Percentiles rank a stretch among this genome's conserved stretches.
Conservation (phyloP, 2,113 vertebrate species). For the Cervus canadensis region DNA sequence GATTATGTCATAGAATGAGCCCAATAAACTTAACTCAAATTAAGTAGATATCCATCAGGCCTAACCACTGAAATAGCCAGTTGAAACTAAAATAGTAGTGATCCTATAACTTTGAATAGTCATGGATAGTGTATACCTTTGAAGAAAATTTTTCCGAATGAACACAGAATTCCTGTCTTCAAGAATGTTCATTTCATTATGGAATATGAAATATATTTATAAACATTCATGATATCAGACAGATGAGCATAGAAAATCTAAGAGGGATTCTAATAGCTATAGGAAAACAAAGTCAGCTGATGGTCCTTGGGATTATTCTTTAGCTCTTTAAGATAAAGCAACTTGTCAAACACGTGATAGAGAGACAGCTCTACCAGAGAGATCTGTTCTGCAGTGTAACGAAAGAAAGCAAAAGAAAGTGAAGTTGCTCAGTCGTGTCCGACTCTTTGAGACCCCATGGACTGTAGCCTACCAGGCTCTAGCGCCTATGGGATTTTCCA, state of each 20-base stretch:
- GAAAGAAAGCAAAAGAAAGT: not conserved
- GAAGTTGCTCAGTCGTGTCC: not conserved
- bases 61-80: not conserved
- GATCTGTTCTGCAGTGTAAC: not conserved
- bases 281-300: not conserved
- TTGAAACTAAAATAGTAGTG: not conserved
- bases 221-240: not conserved
- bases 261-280: not conserved
- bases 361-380: not conserved
- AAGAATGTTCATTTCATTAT: not conserved
- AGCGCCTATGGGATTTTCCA: not conserved
- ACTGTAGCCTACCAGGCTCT: not conserved
- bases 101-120: not conserved
- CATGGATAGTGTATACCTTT: rapidly evolving
- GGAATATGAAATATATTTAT: not conserved
- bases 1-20: not conserved
- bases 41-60: not conserved
- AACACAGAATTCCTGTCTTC: not conserved
- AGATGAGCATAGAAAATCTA: not conserved
- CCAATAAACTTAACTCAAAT: not conserved
- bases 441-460: not conserved
- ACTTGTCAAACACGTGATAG: not conserved
- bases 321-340: not conserved
- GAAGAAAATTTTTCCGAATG: not conserved
- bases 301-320: not conserved